Base-by-base conservation (phyloP, 92 coral and sea anemone species). In the Porites cylindrica region DNA sequence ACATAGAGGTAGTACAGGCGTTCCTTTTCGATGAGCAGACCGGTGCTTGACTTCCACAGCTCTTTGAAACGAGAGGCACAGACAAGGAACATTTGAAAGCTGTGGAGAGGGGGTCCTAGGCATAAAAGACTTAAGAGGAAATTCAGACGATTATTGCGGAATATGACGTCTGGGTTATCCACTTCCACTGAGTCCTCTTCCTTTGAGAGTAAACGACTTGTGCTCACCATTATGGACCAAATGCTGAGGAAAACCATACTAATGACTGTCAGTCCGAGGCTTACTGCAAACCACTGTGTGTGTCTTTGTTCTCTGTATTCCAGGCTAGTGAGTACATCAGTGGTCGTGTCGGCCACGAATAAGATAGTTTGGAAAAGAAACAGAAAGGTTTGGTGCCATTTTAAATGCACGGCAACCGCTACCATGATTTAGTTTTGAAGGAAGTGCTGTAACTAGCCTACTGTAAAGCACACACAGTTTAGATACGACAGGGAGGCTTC, bases 321-420 rank as follows among this genome's bases (percentile, higher is more conserved):
- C 64, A 68, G 58, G 50, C 82, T 65, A 10, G 76, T 76, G 38
- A 85, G 58, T 5, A 77, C 14, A 47, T 85, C 88, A 6, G 82
- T 85, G 19, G 70, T 26, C 4, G 82, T 85, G 76, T 85, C 88
- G 7, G 88, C 82, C 7, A 85, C 38, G 61, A 76, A 7, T 19
- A 85, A 38, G 59, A 75, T 6, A 38, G 88, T 73, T 85, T 85
- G 88, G 66, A 85, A 85, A 24, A 85, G 81, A 62, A 85, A 85
- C 9, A 85, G 68, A 52, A 85, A 85, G 52, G 88, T 76, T 43
- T 85, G 88, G 82, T 47, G 51, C 88, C 88, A 85, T 72, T 76
- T 85, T 6, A 85, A 67, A 32, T 32, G 19, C 13, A 85, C 54
- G 9, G 65, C 82, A 14, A 60, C 88, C 51, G 60, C 66, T 53